Evolutionary conservation across 53 echinoderm and acorn worm genomes (phyloP).

Genomic region (Holothuria scabra): DNA sequence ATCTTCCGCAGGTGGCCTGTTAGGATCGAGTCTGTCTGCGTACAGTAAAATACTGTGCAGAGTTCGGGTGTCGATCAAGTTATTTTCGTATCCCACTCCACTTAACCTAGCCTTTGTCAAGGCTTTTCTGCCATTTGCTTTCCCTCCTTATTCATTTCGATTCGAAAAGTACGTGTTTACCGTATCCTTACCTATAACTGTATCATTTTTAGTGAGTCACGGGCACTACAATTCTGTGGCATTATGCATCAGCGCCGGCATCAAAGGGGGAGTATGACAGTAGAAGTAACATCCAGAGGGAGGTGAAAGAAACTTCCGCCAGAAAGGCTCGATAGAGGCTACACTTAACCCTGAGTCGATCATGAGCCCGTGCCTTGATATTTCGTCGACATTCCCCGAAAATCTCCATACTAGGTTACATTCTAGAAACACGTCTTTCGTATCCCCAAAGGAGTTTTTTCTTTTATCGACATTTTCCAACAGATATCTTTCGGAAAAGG

Average conservation of each 20-base stretch:
- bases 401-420: slow-evolving; percentile 9
- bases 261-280: too few species aligned
- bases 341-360: not conserved
- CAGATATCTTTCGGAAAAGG: not conserved
- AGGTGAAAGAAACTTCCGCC: too few species aligned
- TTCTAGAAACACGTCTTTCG: not conserved
- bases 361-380: not conserved
- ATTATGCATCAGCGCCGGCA: too few species aligned
- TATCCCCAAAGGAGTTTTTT: not conserved
- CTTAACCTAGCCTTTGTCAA: too few species aligned
- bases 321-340: too few species aligned
- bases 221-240: too few species aligned
- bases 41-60: not conserved
- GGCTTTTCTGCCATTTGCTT: too few species aligned
- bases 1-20: not conserved
- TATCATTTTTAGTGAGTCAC: too few species aligned
- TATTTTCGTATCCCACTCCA: not conserved
- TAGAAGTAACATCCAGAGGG: too few species aligned
- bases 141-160: too few species aligned
- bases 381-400: not conserved
- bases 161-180: too few species aligned
- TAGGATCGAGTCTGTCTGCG: not conserved
- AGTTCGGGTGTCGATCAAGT: not conserved
- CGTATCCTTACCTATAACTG: too few species aligned
- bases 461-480: not conserved